A percentile compares a stretch with the other conserved stretches of the same genome.
phyloP scores from a whole-genome alignment of 2,888 invertebrate genomes.

The Punctoribates punctum region DNA sequence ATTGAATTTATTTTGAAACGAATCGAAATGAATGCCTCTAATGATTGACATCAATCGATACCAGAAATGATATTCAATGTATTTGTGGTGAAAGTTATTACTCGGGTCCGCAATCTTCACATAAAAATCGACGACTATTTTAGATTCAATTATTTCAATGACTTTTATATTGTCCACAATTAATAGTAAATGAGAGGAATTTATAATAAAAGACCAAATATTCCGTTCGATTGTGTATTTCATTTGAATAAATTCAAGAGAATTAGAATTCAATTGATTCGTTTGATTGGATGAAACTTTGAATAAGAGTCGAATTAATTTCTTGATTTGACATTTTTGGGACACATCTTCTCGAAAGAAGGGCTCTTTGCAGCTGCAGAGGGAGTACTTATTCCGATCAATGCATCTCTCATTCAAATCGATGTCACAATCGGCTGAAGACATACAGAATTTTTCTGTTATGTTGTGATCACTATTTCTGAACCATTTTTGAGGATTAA shows the following conservation, averaged over 20 bases:
- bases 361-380: not conserved
- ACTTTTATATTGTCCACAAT: not conserved
- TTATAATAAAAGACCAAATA: not conserved
- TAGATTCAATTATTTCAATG: not conserved
- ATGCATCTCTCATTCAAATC: conserved; percentile 1
- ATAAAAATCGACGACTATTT: conserved; percentile 1
- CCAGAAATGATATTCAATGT: conserved; percentile 7
- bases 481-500: not conserved
- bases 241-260: not conserved
- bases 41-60: conserved; percentile 1
- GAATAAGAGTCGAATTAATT: not conserved
- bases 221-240: not conserved
- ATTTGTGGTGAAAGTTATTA: conserved; percentile 3
- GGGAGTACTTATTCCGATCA: not conserved
- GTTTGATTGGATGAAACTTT: not conserved
- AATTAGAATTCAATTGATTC: not conserved
- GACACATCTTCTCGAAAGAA: not conserved
- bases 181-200: not conserved
- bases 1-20: not conserved
- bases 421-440: not conserved
- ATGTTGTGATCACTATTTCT: not conserved
- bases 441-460: not conserved
- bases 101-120: not conserved
- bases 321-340: conserved; percentile 2
- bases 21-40: not conserved